phyloP scores from a whole-genome alignment of 1,140 invertebrate species.

The Drosophila elegans region DNA sequence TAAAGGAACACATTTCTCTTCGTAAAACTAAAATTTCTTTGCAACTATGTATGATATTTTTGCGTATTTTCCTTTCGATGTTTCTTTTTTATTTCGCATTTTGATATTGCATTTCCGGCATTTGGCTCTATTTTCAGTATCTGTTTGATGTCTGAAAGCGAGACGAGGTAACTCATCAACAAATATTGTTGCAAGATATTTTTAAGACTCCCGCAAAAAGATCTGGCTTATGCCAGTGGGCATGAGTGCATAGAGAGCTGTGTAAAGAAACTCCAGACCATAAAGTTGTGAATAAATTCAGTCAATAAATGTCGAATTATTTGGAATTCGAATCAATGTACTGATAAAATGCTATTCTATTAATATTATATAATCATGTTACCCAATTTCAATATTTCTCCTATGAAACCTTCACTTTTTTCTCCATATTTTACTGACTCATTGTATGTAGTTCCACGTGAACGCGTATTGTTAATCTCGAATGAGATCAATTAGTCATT shows the following conservation, averaged over 20 bases:
- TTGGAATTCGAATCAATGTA: too few species aligned
- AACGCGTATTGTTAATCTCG: neutral
- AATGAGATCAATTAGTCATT: conserved; percentile 41
- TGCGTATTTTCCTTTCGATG: conserved; percentile 4
- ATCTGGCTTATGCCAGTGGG: conserved; percentile 10
- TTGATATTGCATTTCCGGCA: conserved; percentile 41
- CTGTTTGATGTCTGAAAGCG: conserved; percentile 35
- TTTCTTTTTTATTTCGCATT: conserved; percentile 13
- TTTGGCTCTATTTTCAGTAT: conserved; percentile 36
- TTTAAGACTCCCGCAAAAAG: conserved; percentile 5
- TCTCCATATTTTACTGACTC: conserved; percentile 2
- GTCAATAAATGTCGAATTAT: too few species aligned
- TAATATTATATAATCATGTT: too few species aligned
- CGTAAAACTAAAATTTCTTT: neutral
- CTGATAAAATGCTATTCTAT: too few species aligned
- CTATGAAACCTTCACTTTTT: conserved; percentile 10
- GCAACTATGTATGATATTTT: neutral
- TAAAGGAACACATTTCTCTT: conserved; percentile 1
- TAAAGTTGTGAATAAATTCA: neutral
- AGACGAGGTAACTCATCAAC: conserved; percentile 12
- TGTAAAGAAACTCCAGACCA: neutral
- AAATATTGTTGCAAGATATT: conserved; percentile 39
- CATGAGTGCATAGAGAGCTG: neutral
- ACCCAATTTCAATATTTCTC: neutral
- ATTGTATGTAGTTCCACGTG: neutral